Conservation (phyloP, 2,113 vertebrate species). For the Nestor notabilis region DNA sequence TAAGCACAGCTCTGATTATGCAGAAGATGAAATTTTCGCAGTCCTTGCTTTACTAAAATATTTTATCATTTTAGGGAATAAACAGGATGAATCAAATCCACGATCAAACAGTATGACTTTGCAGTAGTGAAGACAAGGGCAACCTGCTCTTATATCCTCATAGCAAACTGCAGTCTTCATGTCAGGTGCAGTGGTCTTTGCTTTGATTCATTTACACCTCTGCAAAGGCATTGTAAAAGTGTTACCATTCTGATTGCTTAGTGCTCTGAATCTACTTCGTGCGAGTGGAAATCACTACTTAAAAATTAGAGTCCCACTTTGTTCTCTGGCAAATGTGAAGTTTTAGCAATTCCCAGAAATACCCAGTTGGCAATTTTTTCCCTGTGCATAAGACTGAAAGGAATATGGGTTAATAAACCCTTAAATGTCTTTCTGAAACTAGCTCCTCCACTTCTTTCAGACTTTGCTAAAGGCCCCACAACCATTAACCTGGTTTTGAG, state of each 20-base stretch:
- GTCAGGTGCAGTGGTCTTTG: not conserved
- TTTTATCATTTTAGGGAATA: not conserved
- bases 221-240: not conserved
- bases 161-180: rapidly evolving
- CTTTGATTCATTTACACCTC: slow-evolving; percentile 7
- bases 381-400: not conserved
- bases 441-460: not conserved
- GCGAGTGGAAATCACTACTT: not conserved
- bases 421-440: not conserved
- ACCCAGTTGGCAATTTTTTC: rapidly evolving
- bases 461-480: not conserved
- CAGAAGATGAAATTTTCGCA: not conserved
- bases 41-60: not conserved
- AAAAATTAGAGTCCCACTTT: not conserved
- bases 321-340: not conserved
- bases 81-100: not conserved
- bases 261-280: not conserved
- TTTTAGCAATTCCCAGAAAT: not conserved
- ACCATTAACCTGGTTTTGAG: rapidly evolving
- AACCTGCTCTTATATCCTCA: not conserved
- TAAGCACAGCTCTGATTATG: not conserved
- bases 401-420: not conserved
- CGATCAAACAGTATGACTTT: slow-evolving; percentile 10
- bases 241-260: not conserved
- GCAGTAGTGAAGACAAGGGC: not conserved